These are phyloP conservation scores for Archilochus colubris DNA, from an alignment of 2,113 vertebrate species.

Conservation along the genomic window DNA sequence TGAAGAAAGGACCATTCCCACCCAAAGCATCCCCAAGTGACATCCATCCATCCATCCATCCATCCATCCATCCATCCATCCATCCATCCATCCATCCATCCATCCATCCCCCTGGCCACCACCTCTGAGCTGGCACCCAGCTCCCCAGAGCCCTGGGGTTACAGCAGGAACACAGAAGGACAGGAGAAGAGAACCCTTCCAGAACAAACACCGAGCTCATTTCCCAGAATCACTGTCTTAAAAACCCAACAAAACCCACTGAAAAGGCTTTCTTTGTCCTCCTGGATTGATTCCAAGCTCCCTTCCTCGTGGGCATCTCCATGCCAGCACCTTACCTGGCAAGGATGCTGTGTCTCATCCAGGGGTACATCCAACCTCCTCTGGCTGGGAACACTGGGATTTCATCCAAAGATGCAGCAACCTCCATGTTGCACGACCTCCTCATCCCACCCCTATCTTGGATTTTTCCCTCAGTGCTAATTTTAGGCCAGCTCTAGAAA, in stretches of 20 bases:
- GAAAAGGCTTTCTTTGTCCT: not conserved
- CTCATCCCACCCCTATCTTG: not conserved
- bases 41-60: not conserved
- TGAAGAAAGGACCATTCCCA: not conserved
- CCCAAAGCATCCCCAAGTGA: not conserved
- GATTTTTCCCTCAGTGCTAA: not conserved
- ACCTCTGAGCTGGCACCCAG: not conserved
- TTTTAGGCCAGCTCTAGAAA: not conserved
- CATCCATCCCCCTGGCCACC: not conserved
- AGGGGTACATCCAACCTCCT: not conserved
- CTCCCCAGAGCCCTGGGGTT: not conserved
- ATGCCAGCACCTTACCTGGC: not conserved
- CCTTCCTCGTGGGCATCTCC: not conserved
- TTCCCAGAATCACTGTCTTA: not conserved
- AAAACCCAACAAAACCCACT: not conserved
- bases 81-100: not conserved
- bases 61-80: not conserved
- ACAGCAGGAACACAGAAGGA: not conserved
- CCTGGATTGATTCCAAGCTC: not conserved
- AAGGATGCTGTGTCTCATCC: rapidly evolving
- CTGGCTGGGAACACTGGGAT: not conserved
- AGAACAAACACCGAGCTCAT: not conserved
- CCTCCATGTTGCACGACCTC: not conserved
- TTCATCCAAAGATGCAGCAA: rapidly evolving
- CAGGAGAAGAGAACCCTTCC: not conserved